Evolutionary conservation across 2,888 invertebrate species (phyloP), one percentile per base, ranked within the genome.

Genomic region (Microchrysa polita): DNA sequence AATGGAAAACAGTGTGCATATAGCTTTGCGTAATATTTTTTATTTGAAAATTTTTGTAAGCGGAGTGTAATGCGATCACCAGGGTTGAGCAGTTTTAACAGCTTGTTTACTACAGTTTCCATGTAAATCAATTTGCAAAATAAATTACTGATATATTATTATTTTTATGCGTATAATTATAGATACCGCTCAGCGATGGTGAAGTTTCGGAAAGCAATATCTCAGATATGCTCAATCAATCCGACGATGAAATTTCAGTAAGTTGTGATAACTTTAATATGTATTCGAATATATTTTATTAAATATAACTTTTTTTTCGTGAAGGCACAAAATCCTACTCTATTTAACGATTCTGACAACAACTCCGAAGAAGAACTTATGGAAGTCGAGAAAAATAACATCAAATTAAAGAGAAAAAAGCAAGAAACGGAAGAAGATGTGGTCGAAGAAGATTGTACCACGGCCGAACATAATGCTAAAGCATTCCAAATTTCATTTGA

Each of bases 401-500:
- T 90, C 77, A 92, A 91, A 82, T 86, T 96, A 2, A 91, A 90
- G 81, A 91, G 92, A 80, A 88, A 92, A 81, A 89, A 48, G 16
- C 14, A 48, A n/a, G 16, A 12, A n/a, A n/a, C 4, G 48, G 48
- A 48, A 2, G 48, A 89, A 76, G 87, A 91, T 74, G 88, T 91
- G 82, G 83, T 92, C 71, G 93, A 93, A 4, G 92, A 93, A 80
- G 92, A 91, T 73, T 96, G 97, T 87, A 86, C 95, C 86, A 89
- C 93, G 83, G 87, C 94, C 74, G 95, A 94, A 81, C 90, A 94
- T 74, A 88, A 89, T 0, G 90, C 91, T 78, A 91, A 92, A 81
- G 92, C 92, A 81, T 87, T 90, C 1, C 95, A 94, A 82, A 88
- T 88, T 74, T 93, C 96, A 80, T 96, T 96, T 0, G 88, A 90